Evolutionary conservation across 1,140 invertebrate genomes (phyloP).

Genomic region (Tyrophagus putrescentiae): DNA sequence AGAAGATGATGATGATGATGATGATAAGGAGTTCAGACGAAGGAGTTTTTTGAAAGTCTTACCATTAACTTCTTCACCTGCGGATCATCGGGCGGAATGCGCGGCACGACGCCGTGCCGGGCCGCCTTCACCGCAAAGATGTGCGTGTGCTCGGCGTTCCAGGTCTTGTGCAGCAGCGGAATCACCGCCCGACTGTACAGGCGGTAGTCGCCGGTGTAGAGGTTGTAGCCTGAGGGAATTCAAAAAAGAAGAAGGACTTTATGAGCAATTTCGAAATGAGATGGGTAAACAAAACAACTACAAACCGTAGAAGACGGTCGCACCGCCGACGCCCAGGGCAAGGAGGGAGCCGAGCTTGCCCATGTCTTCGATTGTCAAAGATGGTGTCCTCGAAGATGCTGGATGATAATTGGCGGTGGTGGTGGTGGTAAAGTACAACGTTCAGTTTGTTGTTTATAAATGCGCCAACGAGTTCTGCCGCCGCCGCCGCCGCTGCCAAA

Average conservation of each 20-base stretch:
- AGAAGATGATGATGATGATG: background rate
- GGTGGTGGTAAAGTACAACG: too few species aligned
- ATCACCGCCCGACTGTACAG: background rate
- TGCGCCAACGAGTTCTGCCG: too few species aligned
- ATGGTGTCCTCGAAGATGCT: too few species aligned
- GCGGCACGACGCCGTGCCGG: background rate
- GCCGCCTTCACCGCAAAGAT: slow-evolving; percentile 3
- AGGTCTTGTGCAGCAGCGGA: background rate
- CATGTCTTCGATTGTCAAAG: too few species aligned
- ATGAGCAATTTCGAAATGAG: background rate
- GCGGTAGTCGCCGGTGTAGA: slow-evolving; percentile 1
- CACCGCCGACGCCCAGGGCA: background rate
- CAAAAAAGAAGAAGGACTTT: background rate
- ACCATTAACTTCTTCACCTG: slow-evolving; percentile 2
- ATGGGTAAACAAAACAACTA: background rate
- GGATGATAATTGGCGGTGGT: too few species aligned
- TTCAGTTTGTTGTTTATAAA: too few species aligned
- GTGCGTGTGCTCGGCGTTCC: background rate
- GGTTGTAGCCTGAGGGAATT: background rate
- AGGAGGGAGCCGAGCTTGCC: slow-evolving; percentile 3
- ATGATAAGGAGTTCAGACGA: too few species aligned
- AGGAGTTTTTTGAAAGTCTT: too few species aligned
- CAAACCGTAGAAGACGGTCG: background rate
- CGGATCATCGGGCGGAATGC: background rate
- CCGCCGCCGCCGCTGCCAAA: too few species aligned